Conservation (phyloP, 1,140 invertebrate genomes). For the Heliothis subflexa region DNA sequence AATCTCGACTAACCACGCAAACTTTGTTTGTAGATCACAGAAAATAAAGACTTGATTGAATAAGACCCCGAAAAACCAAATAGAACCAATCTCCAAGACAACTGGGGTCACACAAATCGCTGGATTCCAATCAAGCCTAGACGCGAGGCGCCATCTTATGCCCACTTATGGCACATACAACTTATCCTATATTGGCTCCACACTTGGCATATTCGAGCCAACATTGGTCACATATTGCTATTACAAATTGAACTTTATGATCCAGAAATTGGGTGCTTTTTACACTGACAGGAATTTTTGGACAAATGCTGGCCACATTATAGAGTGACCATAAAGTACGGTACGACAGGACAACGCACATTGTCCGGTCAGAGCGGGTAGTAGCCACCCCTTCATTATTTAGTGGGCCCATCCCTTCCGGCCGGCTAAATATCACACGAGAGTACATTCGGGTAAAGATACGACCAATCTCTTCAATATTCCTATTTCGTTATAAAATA, state of each 20-base stretch:
- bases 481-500: conserved; percentile 36
- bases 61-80: conserved; percentile 4
- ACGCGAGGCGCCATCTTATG: background rate
- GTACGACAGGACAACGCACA: background rate
- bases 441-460: conserved; percentile 19
- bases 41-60: background rate
- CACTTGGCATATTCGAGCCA: too few relatives aligned
- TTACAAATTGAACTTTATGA: too few relatives aligned
- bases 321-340: background rate
- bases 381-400: conserved; percentile 18
- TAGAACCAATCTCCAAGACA: background rate
- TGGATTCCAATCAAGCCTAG: conserved; percentile 29
- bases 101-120: conserved; percentile 12
- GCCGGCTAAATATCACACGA: conserved; percentile 26
- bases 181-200: background rate
- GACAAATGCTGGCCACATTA: too few relatives aligned
- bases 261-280: too few relatives aligned
- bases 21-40: background rate
- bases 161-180: conserved; percentile 8
- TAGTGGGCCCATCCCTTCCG: conserved; percentile 28
- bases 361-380: conserved; percentile 11
- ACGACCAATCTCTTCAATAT: conserved; percentile 24
- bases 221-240: too few relatives aligned
- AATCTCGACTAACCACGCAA: background rate
- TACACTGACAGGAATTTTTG: too few relatives aligned